Evolutionary conservation across 2,113 vertebrate genomes (phyloP).

Genomic region (Cavia aperea): DNA sequence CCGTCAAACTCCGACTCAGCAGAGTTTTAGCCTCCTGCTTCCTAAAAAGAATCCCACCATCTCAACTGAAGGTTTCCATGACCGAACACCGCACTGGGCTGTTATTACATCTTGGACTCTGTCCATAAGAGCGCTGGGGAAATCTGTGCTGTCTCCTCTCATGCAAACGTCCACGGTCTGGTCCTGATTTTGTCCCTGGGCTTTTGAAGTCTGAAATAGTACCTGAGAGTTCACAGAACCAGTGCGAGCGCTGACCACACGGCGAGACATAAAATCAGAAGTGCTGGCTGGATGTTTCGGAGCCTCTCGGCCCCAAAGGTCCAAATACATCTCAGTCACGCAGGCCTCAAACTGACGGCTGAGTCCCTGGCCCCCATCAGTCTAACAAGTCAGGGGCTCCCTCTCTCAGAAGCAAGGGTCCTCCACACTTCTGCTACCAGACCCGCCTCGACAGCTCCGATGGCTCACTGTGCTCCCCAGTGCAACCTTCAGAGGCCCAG

Average conservation of each 20-base stretch:
- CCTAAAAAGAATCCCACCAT: background rate
- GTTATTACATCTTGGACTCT: background rate
- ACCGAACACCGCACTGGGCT: background rate
- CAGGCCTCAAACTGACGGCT: no score
- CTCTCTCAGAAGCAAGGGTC: fast-evolving
- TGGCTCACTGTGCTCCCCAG: background rate
- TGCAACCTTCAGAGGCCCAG: fast-evolving
- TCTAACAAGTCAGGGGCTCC: background rate
- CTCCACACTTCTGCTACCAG: fast-evolving
- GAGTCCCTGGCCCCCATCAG: background rate
- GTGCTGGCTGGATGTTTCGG: background rate
- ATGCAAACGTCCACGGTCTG: background rate
- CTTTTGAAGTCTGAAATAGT: background rate
- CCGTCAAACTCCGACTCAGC: background rate
- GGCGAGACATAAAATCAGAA: fast-evolving
- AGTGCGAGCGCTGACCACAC: background rate
- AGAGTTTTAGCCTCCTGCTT: no score
- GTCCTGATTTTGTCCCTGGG: background rate
- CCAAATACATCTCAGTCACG: background rate
- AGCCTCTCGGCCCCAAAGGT: background rate
- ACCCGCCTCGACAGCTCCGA: background rate
- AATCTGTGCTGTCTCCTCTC: background rate
- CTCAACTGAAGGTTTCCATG: background rate
- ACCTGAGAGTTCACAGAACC: background rate
- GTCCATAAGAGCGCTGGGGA: background rate